Percentiles rank a stretch among this genome's conserved stretches.
phyloP scores from a whole-genome alignment of 1,140 invertebrate species.

The Trinorchestia longiramus region DNA sequence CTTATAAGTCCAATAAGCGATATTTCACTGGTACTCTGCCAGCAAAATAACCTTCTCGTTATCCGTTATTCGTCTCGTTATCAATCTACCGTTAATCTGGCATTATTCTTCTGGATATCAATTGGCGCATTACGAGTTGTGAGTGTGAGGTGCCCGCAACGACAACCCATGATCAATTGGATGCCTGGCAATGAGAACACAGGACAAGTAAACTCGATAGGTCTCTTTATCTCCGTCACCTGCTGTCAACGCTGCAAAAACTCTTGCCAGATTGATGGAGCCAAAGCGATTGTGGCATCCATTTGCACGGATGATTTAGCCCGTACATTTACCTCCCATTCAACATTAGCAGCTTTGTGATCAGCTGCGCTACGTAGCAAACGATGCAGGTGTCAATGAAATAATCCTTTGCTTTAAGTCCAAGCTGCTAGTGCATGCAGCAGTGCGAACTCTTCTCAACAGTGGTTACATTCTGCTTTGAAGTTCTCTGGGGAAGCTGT shows the following conservation, averaged over 20 bases:
- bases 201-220: not conserved
- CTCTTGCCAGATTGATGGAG: not conserved
- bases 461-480: not conserved
- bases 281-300: not conserved
- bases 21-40: too few relatives aligned
- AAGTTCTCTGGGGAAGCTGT: not conserved
- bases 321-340: not conserved
- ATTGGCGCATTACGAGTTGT: not conserved
- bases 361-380: not conserved
- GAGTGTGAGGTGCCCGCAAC: not conserved
- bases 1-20: too few relatives aligned
- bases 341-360: not conserved
- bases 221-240: constrained; percentile 14
- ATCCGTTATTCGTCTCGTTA: too few relatives aligned
- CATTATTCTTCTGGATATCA: too few relatives aligned
- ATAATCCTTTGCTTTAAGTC: not conserved
- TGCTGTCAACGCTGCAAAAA: constrained; percentile 15
- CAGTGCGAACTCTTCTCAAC: not conserved
- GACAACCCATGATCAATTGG: constrained; percentile 6
- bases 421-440: not conserved
- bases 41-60: too few relatives aligned
- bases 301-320: not conserved
- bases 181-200: not conserved
- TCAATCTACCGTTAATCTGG: too few relatives aligned
- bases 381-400: not conserved